A percentile compares a stretch with the other conserved stretches of the same genome.
Evolutionary conservation across 2,888 invertebrate genomes (phyloP).

Genomic region (Aethes cnicana): DNA sequence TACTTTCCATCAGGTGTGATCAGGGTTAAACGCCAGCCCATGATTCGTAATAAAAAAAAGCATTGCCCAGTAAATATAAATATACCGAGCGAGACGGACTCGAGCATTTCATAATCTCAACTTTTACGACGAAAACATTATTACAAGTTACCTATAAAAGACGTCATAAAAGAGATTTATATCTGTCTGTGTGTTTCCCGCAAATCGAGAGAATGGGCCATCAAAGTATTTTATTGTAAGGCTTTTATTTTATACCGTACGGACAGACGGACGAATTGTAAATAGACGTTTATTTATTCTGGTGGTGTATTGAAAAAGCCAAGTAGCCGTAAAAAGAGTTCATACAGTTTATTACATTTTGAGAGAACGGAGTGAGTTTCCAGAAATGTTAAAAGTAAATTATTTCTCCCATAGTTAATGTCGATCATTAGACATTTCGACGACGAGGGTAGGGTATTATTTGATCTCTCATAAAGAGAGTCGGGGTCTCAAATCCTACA

Average conservation of each 20-base stretch:
- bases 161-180: slow-evolving; percentile 33
- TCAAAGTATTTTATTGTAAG: slow-evolving; percentile 32
- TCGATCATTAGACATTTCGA: too few relatives aligned
- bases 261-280: slow-evolving; percentile 24
- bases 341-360: too few relatives aligned
- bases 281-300: slow-evolving; percentile 18
- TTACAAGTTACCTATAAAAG: slow-evolving; percentile 33
- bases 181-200: slow-evolving; percentile 31
- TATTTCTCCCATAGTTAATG: too few relatives aligned
- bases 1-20: too few relatives aligned
- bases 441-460: too few relatives aligned
- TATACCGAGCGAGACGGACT: slow-evolving; percentile 7
- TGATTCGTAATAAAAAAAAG: too few relatives aligned
- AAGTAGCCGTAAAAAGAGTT: neutral
- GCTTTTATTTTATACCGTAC: slow-evolving; percentile 30
- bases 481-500: too few relatives aligned
- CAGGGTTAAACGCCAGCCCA: too few relatives aligned
- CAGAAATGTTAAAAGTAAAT: too few relatives aligned
- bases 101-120: slow-evolving; percentile 31
- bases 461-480: too few relatives aligned
- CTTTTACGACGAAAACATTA: slow-evolving; percentile 32
- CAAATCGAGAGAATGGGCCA: slow-evolving; percentile 33
- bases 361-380: too few relatives aligned
- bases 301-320: neutral
- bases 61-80: slow-evolving; percentile 14